These are phyloP conservation scores for Hestina assimilis DNA, from an alignment of 1,140 invertebrate genomes.

Conservation along the genomic window DNA sequence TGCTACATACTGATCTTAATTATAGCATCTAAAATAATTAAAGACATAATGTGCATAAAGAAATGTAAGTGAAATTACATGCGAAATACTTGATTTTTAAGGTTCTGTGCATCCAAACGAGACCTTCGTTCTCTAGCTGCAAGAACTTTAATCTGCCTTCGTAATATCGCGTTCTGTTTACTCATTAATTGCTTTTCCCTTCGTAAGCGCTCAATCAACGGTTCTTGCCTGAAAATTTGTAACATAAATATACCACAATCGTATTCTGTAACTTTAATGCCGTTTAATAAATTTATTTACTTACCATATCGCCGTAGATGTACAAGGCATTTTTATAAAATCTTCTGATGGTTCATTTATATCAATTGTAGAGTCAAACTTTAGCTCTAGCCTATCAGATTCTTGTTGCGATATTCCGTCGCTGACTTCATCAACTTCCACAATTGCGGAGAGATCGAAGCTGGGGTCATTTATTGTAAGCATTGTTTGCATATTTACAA, in stretches of 20 bases:
- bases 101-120: slow-evolving; percentile 66
- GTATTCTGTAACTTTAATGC: neutral
- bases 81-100: slow-evolving; percentile 70
- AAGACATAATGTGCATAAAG: neutral
- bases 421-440: slow-evolving; percentile 67
- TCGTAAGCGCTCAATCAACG: slow-evolving; percentile 63
- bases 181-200: slow-evolving; percentile 67
- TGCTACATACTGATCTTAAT: too few species aligned
- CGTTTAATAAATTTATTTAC: slow-evolving; percentile 19
- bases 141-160: slow-evolving; percentile 68
- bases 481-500: slow-evolving; percentile 71
- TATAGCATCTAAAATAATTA: too few species aligned
- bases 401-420: slow-evolving; percentile 52
- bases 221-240: slow-evolving; percentile 60
- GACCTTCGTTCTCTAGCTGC: slow-evolving; percentile 62
- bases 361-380: slow-evolving; percentile 56
- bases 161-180: slow-evolving; percentile 73
- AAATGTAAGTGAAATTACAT: slow-evolving; percentile 43
- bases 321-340: slow-evolving; percentile 42
- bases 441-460: slow-evolving; percentile 71
- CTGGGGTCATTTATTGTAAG: slow-evolving; percentile 67
- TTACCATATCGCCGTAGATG: slow-evolving; percentile 63
- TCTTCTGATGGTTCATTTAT: slow-evolving; percentile 54
- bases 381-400: slow-evolving; percentile 61
- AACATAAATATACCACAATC: too few species aligned